Percentiles rank a stretch among this genome's conserved stretches.
Conservation (phyloP, 2,888 invertebrate species). For the Aethes cnicana region DNA sequence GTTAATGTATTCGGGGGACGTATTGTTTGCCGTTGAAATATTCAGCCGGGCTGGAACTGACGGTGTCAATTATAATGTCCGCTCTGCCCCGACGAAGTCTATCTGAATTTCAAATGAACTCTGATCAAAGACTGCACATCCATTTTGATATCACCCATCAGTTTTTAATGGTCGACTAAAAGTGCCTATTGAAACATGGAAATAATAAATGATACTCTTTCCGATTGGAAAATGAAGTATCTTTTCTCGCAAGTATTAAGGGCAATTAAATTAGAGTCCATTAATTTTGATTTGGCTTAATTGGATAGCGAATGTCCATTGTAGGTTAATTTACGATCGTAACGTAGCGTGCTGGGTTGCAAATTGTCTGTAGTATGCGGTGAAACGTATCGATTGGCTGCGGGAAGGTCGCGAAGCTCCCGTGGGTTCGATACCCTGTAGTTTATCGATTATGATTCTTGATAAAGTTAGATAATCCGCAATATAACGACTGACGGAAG, state of each 20-base stretch:
- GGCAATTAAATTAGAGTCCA: conserved; percentile 44
- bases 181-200: conserved; percentile 2
- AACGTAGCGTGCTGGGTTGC: conserved; percentile 36
- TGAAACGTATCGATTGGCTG: conserved; percentile 36
- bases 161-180: conserved; percentile 7
- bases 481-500: conserved; percentile 20
- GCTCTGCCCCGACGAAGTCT: conserved; percentile 37
- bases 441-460: conserved; percentile 25
- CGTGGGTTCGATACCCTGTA: conserved; percentile 41
- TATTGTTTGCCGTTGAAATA: conserved; percentile 45
- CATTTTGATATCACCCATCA: conserved; percentile 6
- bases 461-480: conserved; percentile 14
- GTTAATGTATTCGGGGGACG: conserved; percentile 38
- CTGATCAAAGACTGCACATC: conserved; percentile 41
- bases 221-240: neutral
- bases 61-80: conserved; percentile 45
- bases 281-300: conserved; percentile 44
- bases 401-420: conserved; percentile 25
- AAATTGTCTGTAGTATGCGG: conserved; percentile 33
- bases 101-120: conserved; percentile 53
- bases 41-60: conserved; percentile 41
- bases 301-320: conserved; percentile 39
- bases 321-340: conserved; percentile 43
- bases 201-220: neutral
- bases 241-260: conserved; percentile 38